Conservation (phyloP, 2,113 vertebrate species). For the Nettapus auritus region DNA sequence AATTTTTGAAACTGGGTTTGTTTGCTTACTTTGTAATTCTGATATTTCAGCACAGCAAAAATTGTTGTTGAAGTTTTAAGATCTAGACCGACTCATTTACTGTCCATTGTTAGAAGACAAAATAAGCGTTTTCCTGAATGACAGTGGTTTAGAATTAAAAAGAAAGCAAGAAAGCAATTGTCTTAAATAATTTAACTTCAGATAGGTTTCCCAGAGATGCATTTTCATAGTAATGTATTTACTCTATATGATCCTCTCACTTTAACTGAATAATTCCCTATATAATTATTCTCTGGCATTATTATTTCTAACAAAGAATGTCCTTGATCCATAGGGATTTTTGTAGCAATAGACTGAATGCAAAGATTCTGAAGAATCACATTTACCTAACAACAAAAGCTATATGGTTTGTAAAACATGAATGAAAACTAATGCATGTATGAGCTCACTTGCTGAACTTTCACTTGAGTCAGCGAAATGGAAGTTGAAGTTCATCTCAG, state of each 20-base stretch:
- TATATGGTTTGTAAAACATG: slow-evolving; percentile 21
- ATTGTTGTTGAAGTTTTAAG: neutral
- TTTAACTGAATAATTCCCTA: neutral
- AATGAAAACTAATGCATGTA: slow-evolving; percentile 14
- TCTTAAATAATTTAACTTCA: neutral
- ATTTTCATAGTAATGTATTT: accelerated
- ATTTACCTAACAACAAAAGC: slow-evolving; percentile 23
- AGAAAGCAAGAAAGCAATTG: neutral
- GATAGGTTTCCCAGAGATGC: neutral
- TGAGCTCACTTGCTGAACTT: slow-evolving; percentile 62
- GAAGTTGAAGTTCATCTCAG: slow-evolving; percentile 62
- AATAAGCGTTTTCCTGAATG: neutral
- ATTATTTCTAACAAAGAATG: slow-evolving; percentile 1
- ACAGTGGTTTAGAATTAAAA: neutral
- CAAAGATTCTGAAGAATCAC: slow-evolving; percentile 49
- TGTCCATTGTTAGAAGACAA: neutral
- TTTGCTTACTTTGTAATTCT: neutral
- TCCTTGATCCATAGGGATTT: slow-evolving; percentile 59
- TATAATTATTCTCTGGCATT: neutral
- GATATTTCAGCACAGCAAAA: neutral
- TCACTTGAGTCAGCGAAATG: slow-evolving; percentile 51
- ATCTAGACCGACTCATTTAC: neutral
- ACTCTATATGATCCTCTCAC: neutral
- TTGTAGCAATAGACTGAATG: slow-evolving; percentile 11
- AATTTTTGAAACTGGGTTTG: neutral